Percentiles rank a stretch among this genome's conserved stretches.
These are phyloP conservation scores for Autographa pulchrina DNA, from an alignment of 2,888 invertebrate genomes.

Conservation along the genomic window DNA sequence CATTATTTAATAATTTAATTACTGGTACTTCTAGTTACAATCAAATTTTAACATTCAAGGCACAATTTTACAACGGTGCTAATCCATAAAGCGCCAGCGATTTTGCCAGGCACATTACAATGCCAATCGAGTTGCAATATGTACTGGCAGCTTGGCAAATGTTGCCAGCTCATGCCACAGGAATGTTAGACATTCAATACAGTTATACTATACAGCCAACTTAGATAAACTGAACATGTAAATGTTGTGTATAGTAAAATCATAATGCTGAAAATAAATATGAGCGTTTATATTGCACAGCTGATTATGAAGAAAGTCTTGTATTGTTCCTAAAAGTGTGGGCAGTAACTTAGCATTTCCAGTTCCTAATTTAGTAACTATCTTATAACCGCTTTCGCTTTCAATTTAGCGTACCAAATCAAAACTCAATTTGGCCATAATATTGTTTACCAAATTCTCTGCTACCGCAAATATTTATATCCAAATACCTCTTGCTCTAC, in stretches of 20 bases:
- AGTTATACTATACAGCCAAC: no score
- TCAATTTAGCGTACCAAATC: not conserved
- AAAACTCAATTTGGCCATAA: not conserved
- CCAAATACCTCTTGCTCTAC: not conserved
- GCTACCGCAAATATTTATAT: not conserved
- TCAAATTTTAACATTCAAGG: no score
- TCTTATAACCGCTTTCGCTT: not conserved
- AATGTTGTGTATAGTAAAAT: no score
- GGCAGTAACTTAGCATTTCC: not conserved
- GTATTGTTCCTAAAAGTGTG: not conserved
- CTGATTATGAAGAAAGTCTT: not conserved
- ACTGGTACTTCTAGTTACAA: no score
- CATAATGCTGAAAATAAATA: not conserved
- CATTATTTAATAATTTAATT: no score
- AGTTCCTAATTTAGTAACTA: not conserved
- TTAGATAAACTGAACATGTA: no score
- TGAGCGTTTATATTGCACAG: not conserved
- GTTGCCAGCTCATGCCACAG: conserved; percentile 14
- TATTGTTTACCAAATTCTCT: not conserved
- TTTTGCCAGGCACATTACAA: conserved; percentile 20
- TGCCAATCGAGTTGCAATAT: conserved; percentile 30
- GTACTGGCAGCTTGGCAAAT: conserved; percentile 27
- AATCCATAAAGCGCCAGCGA: not conserved
- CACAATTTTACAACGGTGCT: not conserved
- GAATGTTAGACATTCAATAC: conserved; percentile 14